Conservation (phyloP, 2,113 vertebrate genomes). For the Aspidoscelis tigris region DNA sequence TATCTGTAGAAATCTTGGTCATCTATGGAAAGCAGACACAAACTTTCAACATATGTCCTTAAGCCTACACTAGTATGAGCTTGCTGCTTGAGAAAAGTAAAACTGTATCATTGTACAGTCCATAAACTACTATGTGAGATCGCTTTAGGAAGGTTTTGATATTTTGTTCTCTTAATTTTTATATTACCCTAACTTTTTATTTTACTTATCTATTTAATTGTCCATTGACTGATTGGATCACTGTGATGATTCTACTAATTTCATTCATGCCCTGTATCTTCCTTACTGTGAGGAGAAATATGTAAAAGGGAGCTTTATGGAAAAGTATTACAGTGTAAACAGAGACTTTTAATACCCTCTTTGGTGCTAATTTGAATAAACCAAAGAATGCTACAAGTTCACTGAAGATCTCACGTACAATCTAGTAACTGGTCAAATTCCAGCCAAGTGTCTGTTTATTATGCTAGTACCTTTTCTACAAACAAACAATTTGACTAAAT, state of each 20-base stretch:
- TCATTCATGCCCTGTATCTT: slow-evolving; percentile 3
- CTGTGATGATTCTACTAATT: not conserved
- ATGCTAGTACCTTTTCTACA: not conserved
- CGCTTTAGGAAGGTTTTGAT: not conserved
- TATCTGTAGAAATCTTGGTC: not conserved
- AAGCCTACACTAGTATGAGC: slow-evolving; percentile 16
- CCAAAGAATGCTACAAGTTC: not conserved
- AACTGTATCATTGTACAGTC: not conserved
- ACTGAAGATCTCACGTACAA: not conserved
- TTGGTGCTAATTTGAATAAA: not conserved
- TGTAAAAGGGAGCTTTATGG: too few relatives aligned
- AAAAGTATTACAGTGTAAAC: too few relatives aligned
- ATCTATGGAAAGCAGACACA: too few relatives aligned
- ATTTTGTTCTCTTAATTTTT: not conserved
- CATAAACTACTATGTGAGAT: not conserved
- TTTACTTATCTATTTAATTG: slow-evolving; percentile 10
- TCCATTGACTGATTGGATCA: slow-evolving; percentile 17
- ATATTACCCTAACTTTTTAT: not conserved
- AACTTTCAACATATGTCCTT: too few relatives aligned
- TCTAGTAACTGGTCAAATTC: not conserved
- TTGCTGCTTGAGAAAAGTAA: not conserved
- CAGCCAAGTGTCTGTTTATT: not conserved
- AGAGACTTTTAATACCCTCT: not conserved
- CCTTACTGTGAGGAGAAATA: too few relatives aligned
- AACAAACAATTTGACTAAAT: not conserved